Conservation (phyloP, 2,797 vertebrate genomes). For the Hemibagrus guttatus region DNA sequence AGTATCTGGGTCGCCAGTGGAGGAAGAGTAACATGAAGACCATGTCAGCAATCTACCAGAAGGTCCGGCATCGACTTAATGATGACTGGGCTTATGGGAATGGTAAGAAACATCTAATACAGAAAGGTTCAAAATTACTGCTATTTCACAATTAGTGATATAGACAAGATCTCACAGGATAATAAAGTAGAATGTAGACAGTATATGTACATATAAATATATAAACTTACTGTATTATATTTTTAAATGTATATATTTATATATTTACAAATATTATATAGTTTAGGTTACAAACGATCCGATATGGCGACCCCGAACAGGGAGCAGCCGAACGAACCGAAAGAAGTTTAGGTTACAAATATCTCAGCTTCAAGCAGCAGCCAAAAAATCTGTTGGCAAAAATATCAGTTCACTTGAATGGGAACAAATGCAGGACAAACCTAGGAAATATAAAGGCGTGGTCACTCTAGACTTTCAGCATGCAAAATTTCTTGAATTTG, state of each 20-base stretch:
- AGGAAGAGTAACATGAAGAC: constrained; percentile 99
- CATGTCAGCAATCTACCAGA: constrained; percentile 98
- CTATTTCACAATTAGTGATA: background rate
- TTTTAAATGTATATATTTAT: background rate
- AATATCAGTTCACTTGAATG: background rate
- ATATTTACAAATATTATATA: background rate
- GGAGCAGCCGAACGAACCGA: too few relatives aligned
- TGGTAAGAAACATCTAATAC: constrained; percentile 70
- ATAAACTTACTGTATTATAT: background rate
- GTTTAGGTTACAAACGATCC: too few relatives aligned
- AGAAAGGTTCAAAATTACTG: background rate
- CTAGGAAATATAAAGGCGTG: background rate
- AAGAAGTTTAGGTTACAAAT: background rate
- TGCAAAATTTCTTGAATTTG: too few relatives aligned
- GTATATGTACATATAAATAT: too few relatives aligned
- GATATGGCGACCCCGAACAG: too few relatives aligned
- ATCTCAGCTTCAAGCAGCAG: background rate
- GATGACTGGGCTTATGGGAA: constrained; percentile 98
- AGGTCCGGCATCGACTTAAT: constrained; percentile 93
- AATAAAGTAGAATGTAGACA: background rate
- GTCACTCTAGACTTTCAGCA: too few relatives aligned
- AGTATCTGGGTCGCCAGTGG: constrained; percentile 95
- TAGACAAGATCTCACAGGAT: background rate
- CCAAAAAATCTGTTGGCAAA: background rate
- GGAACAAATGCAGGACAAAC: background rate